phyloP scores from a whole-genome alignment of 2,888 invertebrate species.

The Sipha maydis region DNA sequence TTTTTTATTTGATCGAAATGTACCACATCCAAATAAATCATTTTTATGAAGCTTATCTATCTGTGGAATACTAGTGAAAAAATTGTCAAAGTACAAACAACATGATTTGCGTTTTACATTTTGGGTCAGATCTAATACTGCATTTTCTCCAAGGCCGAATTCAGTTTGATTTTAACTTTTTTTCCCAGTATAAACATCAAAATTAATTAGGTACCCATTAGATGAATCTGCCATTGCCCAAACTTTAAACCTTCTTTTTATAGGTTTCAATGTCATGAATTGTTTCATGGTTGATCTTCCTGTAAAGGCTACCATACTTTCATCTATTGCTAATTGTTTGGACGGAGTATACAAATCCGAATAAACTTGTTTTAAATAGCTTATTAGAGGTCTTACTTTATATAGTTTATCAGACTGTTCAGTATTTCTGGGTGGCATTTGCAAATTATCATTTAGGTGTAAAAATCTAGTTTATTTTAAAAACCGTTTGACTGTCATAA shows the following conservation, averaged over 20 bases:
- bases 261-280: constrained; percentile 61
- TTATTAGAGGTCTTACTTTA: constrained; percentile 26
- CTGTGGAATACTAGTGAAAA: constrained; percentile 16
- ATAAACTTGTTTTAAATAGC: constrained; percentile 1
- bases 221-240: constrained; percentile 60
- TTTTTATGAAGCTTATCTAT: neutral
- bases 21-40: constrained; percentile 19
- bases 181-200: constrained; percentile 60
- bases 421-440: too few relatives aligned
- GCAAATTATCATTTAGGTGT: too few relatives aligned
- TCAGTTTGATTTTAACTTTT: constrained; percentile 63
- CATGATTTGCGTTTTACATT: neutral
- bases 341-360: neutral
- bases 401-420: constrained; percentile 59
- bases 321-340: constrained; percentile 56
- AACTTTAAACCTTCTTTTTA: constrained; percentile 62
- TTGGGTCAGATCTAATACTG: constrained; percentile 36
- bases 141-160: constrained; percentile 62
- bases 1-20: constrained; percentile 11
- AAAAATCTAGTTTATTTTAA: too few relatives aligned
- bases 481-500: too few relatives aligned
- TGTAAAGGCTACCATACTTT: constrained; percentile 62
- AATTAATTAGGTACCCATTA: constrained; percentile 33
- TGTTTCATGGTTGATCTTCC: constrained; percentile 37
- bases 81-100: constrained; percentile 14